Conservation (phyloP, 1,140 invertebrate species). For the Phymorhynchus buccinoides region DNA sequence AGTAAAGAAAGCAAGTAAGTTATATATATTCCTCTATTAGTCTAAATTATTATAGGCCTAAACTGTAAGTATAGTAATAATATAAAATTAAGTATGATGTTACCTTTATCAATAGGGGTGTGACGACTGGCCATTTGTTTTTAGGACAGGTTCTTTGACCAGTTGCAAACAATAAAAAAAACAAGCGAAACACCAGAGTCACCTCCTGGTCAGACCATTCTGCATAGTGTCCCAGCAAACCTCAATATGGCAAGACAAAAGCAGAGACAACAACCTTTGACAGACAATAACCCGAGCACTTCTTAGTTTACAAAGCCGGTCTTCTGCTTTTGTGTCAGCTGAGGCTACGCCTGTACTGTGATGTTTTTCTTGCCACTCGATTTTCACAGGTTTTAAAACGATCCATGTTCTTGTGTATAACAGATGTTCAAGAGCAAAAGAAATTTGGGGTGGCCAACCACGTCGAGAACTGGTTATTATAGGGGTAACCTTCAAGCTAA, state of each 20-base stretch:
- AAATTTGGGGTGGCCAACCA: not conserved
- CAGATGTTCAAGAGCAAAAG: not conserved
- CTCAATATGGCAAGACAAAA: too few relatives aligned
- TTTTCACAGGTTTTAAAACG: not conserved
- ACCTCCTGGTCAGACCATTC: conserved; percentile 30
- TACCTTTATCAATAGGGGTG: conserved; percentile 63
- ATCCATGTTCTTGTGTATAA: not conserved
- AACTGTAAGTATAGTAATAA: too few relatives aligned
- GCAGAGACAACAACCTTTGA: conserved; percentile 4
- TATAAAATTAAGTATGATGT: too few relatives aligned
- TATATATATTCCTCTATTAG: too few relatives aligned
- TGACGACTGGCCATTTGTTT: conserved; percentile 57
- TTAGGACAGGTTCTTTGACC: not conserved
- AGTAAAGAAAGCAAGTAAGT: too few relatives aligned
- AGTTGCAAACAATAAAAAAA: not conserved
- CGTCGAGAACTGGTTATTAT: too few relatives aligned
- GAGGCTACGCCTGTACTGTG: conserved; percentile 34
- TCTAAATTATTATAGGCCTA: too few relatives aligned
- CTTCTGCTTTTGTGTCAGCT: conserved; percentile 33
- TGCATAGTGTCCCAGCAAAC: conserved; percentile 31
- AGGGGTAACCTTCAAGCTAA: not conserved
- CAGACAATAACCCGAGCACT: conserved; percentile 18
- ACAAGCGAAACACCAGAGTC: not conserved
- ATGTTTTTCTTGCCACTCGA: conserved; percentile 23
- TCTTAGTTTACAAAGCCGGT: conserved; percentile 3